Base-by-base conservation (phyloP, 2,113 vertebrate species). In the Pardalotus punctatus region DNA sequence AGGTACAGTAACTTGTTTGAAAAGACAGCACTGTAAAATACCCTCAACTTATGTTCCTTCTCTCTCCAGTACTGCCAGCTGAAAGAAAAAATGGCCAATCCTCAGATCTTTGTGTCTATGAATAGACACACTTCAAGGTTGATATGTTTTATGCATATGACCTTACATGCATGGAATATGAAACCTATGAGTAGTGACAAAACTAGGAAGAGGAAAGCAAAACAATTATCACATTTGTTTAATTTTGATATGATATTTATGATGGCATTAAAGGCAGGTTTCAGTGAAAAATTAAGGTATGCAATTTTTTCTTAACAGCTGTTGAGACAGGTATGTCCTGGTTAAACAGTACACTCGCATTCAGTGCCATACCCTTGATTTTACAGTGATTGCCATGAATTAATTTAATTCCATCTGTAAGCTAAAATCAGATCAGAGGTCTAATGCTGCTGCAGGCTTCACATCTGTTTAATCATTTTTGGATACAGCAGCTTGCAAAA, bases 401-500 rank as follows among this genome's bases (percentile, higher is more conserved):
- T 97, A 94, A 97, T 96, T 97, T 95, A 97, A 97, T 97, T 98
- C 95, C 93, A 96, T 96, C 96, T 97, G 95, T 97, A 98, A 98
- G 95, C 96, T 97, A 96, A 97, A 97, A 97, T 96, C 96, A 97
- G 96, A 97, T 98, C 97, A 97, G 97, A 97, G 98, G 97, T 97
- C 97, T 97, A 96, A 96, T 73, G 90, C 93, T 97, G 97, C 96
- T 97, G 85, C 90, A 95, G 97, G 97, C 96, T 94, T 94, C 96
- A 97, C 97, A 97, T 97, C 97, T 98, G 97, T 97, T 98, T 97
- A 97, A 97, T 97, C 93, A 94, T 93, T 96, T 97, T 98, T 94
- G 67, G 94, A 97, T 93, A 96, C 62, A 96, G 94, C 92, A 97
- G 96, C 96, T 97, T 97, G 96, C 80, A 91, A 87, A 98, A 98